phyloP scores from a whole-genome alignment of 2,797 vertebrate species.

The Pangasius sanitwongsei region DNA sequence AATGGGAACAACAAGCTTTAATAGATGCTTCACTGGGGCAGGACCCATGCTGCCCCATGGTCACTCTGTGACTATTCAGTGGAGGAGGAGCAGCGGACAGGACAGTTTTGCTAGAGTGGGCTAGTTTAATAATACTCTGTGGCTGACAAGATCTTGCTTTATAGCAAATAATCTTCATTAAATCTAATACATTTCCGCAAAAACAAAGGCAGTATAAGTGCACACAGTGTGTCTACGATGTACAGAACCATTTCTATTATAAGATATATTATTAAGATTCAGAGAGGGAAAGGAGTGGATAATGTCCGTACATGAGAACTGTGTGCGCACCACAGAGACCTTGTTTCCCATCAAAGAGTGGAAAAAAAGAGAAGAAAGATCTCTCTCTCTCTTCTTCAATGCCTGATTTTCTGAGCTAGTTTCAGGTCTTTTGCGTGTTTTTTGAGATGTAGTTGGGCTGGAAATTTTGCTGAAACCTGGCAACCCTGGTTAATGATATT shows the following conservation, averaged over 20 bases:
- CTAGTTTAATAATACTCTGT: neutral
- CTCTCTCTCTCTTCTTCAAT: neutral
- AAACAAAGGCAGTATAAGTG: neutral
- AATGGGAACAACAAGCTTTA: neutral
- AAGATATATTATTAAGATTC: neutral
- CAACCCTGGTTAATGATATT: too few relatives aligned
- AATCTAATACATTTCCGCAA: neutral
- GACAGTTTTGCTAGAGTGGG: neutral
- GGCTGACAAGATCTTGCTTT: neutral
- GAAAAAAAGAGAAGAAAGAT: too few relatives aligned
- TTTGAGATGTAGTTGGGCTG: neutral
- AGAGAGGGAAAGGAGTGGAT: too few relatives aligned
- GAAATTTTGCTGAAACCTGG: neutral
- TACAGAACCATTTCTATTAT: neutral
- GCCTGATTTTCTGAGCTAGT: neutral
- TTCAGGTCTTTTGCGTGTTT: too few relatives aligned
- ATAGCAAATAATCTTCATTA: neutral
- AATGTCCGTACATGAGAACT: too few relatives aligned
- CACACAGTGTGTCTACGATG: neutral
- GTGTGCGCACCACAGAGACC: too few relatives aligned
- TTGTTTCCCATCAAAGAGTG: too few relatives aligned
- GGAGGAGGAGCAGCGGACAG: neutral
- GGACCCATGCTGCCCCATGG: neutral
- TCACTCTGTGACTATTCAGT: neutral
- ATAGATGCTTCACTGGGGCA: neutral